phyloP scores from a whole-genome alignment of 2,113 vertebrate species.

The Sula dactylatra region DNA sequence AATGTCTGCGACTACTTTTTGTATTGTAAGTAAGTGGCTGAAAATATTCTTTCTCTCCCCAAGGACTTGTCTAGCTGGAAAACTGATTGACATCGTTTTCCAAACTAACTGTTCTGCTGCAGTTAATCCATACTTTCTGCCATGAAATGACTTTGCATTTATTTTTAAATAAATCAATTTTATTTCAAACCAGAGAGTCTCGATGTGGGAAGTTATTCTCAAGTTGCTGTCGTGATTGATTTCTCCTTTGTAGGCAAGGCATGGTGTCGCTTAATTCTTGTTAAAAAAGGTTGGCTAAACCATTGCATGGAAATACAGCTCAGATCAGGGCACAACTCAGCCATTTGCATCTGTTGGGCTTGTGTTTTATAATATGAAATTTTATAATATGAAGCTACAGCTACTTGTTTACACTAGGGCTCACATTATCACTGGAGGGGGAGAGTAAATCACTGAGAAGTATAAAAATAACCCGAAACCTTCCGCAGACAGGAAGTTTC shows the following conservation, averaged over 20 bases:
- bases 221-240: fast-evolving
- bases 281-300: neutral
- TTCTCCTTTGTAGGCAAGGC: neutral
- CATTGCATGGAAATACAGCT: neutral
- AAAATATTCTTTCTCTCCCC: neutral
- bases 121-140: neutral
- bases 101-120: neutral
- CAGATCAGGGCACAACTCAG: neutral
- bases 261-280: neutral
- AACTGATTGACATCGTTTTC: neutral
- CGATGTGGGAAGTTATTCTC: neutral
- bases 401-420: neutral
- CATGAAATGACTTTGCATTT: neutral
- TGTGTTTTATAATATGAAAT: neutral
- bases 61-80: neutral
- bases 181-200: neutral
- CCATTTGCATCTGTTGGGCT: neutral
- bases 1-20: neutral
- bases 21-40: neutral
- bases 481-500: neutral
- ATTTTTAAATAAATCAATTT: neutral
- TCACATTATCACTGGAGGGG: neutral
- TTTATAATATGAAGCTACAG: neutral
- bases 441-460: neutral
- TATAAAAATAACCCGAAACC: neutral